Percentiles rank a stretch among this genome's conserved stretches.
These are phyloP conservation scores for Labeo calbasu DNA, from an alignment of 2,797 vertebrate species.

Conservation along the genomic window DNA sequence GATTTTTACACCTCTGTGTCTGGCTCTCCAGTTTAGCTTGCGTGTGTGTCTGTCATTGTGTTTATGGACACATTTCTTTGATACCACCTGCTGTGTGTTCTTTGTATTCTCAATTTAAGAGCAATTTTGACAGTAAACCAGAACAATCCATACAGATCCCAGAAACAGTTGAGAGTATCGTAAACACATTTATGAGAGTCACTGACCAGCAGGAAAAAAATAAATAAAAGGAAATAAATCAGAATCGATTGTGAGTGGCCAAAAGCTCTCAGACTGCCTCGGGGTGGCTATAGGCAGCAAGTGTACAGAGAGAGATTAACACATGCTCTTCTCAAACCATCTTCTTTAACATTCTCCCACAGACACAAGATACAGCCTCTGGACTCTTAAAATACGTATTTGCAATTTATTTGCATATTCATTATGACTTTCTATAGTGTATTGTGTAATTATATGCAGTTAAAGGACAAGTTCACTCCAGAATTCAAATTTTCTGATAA, in stretches of 20 bases:
- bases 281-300: background rate
- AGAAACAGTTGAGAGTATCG: background rate
- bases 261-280: constrained; percentile 15
- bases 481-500: no score
- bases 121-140: background rate
- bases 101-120: constrained; percentile 7
- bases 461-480: background rate
- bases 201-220: background rate
- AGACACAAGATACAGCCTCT: background rate
- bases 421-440: background rate
- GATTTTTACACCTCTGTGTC: constrained; percentile 4
- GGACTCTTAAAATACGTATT: background rate
- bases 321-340: constrained; percentile 3
- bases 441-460: background rate
- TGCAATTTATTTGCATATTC: background rate
- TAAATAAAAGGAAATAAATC: background rate
- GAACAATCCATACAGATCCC: background rate
- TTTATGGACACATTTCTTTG: constrained; percentile 7
- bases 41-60: constrained; percentile 8
- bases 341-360: background rate
- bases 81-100: constrained; percentile 18
- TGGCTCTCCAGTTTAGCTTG: background rate
- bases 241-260: background rate
- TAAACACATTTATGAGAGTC: background rate
- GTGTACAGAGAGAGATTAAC: constrained; percentile 17